These are phyloP conservation scores for Hyles vespertilio DNA, from an alignment of 1,140 invertebrate genomes.

Conservation along the genomic window DNA sequence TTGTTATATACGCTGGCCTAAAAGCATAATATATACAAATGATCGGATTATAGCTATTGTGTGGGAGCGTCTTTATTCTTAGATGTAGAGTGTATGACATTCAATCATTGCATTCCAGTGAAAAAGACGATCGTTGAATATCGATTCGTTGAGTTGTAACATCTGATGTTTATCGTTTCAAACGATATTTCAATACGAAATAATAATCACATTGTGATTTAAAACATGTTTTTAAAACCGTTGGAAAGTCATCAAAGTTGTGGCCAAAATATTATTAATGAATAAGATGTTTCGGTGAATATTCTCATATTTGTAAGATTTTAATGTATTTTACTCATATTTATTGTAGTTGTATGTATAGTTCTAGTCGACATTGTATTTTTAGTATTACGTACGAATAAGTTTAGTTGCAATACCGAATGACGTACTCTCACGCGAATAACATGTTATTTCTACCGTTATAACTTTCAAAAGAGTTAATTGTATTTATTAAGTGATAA, in stretches of 20 bases:
- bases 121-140: too few relatives aligned
- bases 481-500: too few relatives aligned
- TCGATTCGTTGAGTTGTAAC: conserved; percentile 11
- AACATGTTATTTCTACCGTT: too few relatives aligned
- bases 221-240: background rate
- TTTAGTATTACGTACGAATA: background rate
- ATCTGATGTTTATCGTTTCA: conserved; percentile 33
- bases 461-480: too few relatives aligned
- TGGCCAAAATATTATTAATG: conserved; percentile 18
- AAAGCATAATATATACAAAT: too few relatives aligned
- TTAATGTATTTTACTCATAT: conserved; percentile 1
- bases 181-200: conserved; percentile 34
- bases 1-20: too few relatives aligned
- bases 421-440: too few relatives aligned
- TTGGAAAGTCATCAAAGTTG: conserved; percentile 21
- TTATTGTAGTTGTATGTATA: conserved; percentile 1
- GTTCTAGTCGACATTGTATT: conserved; percentile 6
- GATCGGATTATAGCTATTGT: too few relatives aligned
- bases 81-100: conserved; percentile 13
- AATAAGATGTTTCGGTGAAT: conserved; percentile 7
- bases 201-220: conserved; percentile 1
- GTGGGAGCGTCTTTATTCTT: background rate
- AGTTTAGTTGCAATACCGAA: too few relatives aligned
- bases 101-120: conserved; percentile 15
- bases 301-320: conserved; percentile 7